A percentile compares a stretch with the other conserved stretches of the same genome.
phyloP scores from a whole-genome alignment of 2,797 vertebrate species.

The Poeciliopsis presidionis region DNA sequence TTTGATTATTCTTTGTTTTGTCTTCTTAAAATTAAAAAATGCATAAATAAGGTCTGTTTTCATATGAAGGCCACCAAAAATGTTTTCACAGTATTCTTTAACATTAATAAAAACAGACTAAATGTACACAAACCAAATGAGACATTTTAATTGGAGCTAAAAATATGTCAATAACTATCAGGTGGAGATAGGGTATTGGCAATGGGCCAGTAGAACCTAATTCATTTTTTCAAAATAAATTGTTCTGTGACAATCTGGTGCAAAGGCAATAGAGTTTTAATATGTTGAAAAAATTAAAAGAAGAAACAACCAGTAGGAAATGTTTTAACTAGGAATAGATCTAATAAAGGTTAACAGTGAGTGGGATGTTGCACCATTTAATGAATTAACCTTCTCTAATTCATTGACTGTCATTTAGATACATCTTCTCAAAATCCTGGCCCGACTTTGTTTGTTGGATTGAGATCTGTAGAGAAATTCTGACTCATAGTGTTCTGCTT shows the following conservation, averaged over 20 bases:
- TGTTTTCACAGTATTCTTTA: background rate
- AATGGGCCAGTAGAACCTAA: background rate
- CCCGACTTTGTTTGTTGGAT: background rate
- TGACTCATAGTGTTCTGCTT: background rate
- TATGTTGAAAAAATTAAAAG: background rate
- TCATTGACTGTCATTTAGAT: background rate
- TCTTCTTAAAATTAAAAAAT: background rate
- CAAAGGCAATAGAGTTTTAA: background rate
- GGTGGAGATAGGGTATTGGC: background rate
- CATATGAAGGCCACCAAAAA: background rate
- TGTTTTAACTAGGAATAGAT: background rate
- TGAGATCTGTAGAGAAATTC: background rate
- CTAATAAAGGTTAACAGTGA: background rate
- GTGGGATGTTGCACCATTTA: background rate
- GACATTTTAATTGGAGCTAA: background rate
- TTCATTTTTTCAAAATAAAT: background rate
- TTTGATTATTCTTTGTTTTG: background rate
- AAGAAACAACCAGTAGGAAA: background rate
- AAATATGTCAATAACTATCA: background rate
- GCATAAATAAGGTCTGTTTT: background rate
- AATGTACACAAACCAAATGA: background rate
- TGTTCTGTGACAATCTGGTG: background rate
- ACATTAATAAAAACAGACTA: background rate
- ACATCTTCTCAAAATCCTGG: background rate
- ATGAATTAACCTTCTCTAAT: background rate